These are phyloP conservation scores for Diorhabda sublineata DNA, from an alignment of 1,140 invertebrate genomes.

Conservation along the genomic window DNA sequence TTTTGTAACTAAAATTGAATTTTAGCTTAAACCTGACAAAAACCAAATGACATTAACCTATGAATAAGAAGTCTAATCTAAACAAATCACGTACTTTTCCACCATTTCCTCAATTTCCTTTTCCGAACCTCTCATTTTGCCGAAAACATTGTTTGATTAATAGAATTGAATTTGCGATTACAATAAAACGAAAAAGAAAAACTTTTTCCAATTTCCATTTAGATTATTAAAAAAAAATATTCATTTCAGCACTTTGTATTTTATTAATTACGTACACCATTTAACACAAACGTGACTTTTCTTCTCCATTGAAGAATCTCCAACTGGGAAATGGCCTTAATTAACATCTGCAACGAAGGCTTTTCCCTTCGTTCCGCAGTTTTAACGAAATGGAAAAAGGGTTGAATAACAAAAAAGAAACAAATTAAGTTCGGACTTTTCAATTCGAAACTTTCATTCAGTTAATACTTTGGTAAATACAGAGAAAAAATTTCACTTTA, in stretches of 20 bases:
- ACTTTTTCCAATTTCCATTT: not conserved
- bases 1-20: too few species aligned
- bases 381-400: not conserved
- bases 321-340: not conserved
- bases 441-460: too few species aligned
- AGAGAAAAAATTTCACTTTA: too few species aligned
- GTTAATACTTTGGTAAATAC: too few species aligned
- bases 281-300: not conserved
- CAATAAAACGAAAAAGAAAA: not conserved
- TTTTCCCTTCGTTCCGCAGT: not conserved
- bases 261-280: not conserved
- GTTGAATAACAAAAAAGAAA: not conserved
- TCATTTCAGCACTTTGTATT: not conserved
- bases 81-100: too few species aligned
- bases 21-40: too few species aligned
- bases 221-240: not conserved
- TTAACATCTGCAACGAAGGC: not conserved
- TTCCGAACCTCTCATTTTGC: too few species aligned
- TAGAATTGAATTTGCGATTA: not conserved
- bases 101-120: too few species aligned
- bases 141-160: not conserved
- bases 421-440: too few species aligned
- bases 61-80: too few species aligned
- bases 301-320: not conserved
- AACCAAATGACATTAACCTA: too few species aligned